Evolutionary conservation across 2,888 invertebrate genomes (phyloP), one percentile per base, ranked within the genome.

Genomic region (Eurytoma californica): DNA sequence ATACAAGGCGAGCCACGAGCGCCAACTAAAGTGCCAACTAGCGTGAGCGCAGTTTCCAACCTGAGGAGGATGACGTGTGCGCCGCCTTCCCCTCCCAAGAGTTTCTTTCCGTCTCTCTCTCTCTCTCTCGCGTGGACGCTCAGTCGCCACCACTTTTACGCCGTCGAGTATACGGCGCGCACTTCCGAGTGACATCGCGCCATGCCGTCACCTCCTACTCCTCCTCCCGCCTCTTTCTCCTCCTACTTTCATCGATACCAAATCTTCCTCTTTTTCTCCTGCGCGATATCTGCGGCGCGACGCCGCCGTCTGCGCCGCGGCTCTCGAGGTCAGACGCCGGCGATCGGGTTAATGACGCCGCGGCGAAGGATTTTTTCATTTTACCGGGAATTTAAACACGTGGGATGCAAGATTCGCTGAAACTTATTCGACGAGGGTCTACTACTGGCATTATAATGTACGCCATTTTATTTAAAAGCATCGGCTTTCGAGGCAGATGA

Each of bases 21-120:
- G 87, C 86, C 87, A 87, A 89, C 89, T 88, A 88, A 87, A 86
- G 86, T 87, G 87, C 87, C 86, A 87, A 87, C 87, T 87, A 77
- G 73, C 66, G 61, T 70, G 72, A 73, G 85, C 86, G 84, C 87
- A 86, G 86, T 86, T 87, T 87, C 86, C 88, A 88, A 89, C 88
- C 88, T 88, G 88, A 87, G 86, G 85, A 87, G 86, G 87, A 88
- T 79, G 81, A 81, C 76, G 81, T 72, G 72, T 60, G 68, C 72
- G 65, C 61, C 72, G 65, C 61, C 72, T 81, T 80, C 82, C 77
- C 58, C 66, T 53, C 76, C 63, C 58, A 9, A 39, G 39, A 39
- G 39, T 18, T 39, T 63, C 67, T 70, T 67, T 30, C 30, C 60
- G 72, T 66, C 76, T 79, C 79, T 76, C 80, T 79, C 79, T 72